Evolutionary conservation across 2,888 invertebrate species (phyloP).

Genomic region (Hermodice carunculata): DNA sequence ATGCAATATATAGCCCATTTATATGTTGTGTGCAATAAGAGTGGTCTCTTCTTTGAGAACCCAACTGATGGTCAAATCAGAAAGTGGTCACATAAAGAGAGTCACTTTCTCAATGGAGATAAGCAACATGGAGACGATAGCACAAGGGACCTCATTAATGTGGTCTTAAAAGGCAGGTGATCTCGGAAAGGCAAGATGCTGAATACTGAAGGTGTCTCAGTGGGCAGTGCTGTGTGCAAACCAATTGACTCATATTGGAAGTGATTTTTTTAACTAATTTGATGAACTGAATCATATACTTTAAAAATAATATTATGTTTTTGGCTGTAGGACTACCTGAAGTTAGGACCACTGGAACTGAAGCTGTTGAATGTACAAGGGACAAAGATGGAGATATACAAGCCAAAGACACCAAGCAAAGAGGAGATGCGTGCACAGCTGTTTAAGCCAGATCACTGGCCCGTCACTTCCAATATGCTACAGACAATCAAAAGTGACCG

Average conservation of each 20-base stretch:
- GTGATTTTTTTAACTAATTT: neutral
- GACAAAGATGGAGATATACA: conserved; percentile 54
- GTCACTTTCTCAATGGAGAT: too few species aligned
- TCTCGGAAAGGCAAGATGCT: too few species aligned
- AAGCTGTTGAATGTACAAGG: conserved; percentile 63
- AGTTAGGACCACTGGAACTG: conserved; percentile 65
- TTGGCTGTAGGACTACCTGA: conserved; percentile 57
- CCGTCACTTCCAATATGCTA: conserved; percentile 54
- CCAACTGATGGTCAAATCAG: too few species aligned
- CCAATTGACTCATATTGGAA: neutral
- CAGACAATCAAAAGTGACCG: too few species aligned
- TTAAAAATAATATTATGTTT: neutral
- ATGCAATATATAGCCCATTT: too few species aligned
- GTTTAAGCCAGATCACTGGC: conserved; percentile 63
- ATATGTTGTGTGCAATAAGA: too few species aligned
- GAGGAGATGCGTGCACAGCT: conserved; percentile 53
- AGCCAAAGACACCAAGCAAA: conserved; percentile 39
- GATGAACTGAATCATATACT: neutral
- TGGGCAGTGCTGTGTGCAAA: neutral
- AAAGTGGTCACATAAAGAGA: too few species aligned
- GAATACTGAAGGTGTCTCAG: too few species aligned
- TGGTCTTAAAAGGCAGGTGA: too few species aligned
- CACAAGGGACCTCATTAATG: too few species aligned
- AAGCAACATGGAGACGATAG: too few species aligned
- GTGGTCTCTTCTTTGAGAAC: too few species aligned